Base-by-base conservation (phyloP, 2,113 vertebrate genomes). In the Calonectris borealis region DNA sequence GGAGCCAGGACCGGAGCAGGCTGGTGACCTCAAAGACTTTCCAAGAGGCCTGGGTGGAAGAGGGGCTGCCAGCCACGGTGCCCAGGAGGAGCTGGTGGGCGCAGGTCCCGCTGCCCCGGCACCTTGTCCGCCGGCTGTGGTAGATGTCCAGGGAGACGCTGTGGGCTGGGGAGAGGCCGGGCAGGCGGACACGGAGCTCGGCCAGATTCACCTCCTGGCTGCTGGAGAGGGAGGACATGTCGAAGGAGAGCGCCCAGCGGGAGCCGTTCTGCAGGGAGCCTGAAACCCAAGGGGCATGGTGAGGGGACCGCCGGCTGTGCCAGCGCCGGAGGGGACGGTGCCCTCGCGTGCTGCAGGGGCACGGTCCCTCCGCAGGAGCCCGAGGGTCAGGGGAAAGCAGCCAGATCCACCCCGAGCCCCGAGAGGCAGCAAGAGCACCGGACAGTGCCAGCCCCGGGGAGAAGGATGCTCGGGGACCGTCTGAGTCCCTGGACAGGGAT, bases 211-310 rank as follows among this genome's bases (percentile, higher is more conserved):
- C 96, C 11, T 98, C 96, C 66, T 98, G 98, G 60, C 92, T 94
- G 13, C 97, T 87, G 21, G 98, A 98, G 29, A 99, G 94, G 16
- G 98, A 98, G 16, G 99, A 99, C 98, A 99, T 98, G 97, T 99
- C 99, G 62, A 99, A 99, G 17, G 98, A 98, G 52, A 99, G 66
- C 0, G 84, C 96, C 98, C 99, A 99, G 82, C 92, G 98, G 36
- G 98, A 97, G 22, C 97, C 98, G 9, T 88, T 93, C 96, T 98
- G 98, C 89, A 97, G 73, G 60, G 96, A 99, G 80, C 97, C 99
- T 99, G 95, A 21, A 92, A 96, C 80, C 42, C 27, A 44, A 91
- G 22, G 49, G 16, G n/a, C 13, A 27, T 0, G 1, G 71, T 94
- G 71, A 95, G 76, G 44, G 51, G 3, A 29, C 49, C 7, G 6